Conservation (phyloP, 2,888 invertebrate species). For the Acleris sparsana region DNA sequence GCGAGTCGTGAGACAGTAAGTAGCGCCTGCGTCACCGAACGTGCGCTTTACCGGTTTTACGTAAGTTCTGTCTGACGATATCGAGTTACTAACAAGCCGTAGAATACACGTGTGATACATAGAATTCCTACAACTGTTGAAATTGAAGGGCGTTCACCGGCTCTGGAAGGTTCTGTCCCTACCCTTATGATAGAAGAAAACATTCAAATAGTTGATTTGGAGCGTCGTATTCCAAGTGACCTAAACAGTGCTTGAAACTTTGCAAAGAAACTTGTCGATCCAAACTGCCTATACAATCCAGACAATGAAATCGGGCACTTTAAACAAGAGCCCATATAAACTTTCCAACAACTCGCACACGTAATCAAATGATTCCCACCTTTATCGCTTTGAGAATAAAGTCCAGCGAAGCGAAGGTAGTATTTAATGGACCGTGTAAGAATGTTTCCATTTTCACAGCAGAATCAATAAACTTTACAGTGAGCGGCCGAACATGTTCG, state of each 20-base stretch:
- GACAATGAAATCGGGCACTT: conserved; percentile 28
- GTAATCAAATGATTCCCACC: conserved; percentile 11
- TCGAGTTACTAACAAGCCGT: background rate
- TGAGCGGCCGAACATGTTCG: conserved; percentile 3
- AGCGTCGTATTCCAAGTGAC: conserved; percentile 6
- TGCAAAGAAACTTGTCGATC: conserved; percentile 11
- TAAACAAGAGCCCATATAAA: conserved; percentile 22
- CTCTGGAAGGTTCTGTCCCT: too few species aligned
- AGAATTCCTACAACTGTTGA: background rate
- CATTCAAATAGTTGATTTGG: too few species aligned
- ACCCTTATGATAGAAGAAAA: too few species aligned
- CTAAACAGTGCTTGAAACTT: conserved; percentile 5
- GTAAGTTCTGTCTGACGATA: conserved; percentile 5
- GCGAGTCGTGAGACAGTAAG: conserved; percentile 13
- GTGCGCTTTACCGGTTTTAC: conserved; percentile 22
- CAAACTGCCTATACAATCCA: conserved; percentile 10
- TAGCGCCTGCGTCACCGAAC: conserved; percentile 22
- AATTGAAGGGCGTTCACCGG: background rate
- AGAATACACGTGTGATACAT: background rate
- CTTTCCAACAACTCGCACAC: conserved; percentile 17
- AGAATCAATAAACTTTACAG: conserved; percentile 29
- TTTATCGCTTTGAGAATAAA: conserved; percentile 20
- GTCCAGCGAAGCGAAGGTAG: conserved; percentile 7
- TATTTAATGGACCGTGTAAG: conserved; percentile 27
- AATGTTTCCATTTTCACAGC: conserved; percentile 25